Base-by-base conservation (phyloP, 1,140 invertebrate species). In the Drosophila hydei region DNA sequence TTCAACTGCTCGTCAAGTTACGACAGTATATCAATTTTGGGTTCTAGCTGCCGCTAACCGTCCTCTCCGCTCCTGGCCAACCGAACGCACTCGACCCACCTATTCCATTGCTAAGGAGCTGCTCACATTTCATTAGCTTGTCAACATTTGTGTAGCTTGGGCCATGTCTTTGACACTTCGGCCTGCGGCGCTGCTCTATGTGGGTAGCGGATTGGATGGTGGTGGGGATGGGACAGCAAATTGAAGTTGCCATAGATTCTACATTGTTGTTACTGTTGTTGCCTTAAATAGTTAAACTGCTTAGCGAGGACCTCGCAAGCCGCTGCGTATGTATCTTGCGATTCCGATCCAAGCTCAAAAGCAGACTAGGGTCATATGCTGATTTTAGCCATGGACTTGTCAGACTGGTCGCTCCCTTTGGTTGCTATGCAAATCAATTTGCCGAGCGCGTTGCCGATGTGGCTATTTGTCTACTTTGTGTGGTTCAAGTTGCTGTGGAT, bases 361-460 rank as follows among this genome's bases (percentile, higher is more conserved):
- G n/a, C 23, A 38, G 30, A 27, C 23, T 9, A 58, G 45, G 80
- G 78, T 59, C 63, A 77, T 50, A 80, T 80, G 68, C 75, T 62
- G 70, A 1, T 55, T 40, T 72, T 45, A n/a, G 25, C 19, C n/a
- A 25, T n/a, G 19, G 54, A 38, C 9, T 56, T 42, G 40, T 21
- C 1, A 27, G 38, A 38, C 19, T 51, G 73, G 19, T 23, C 48
- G 43, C 51, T 21, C 14, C 45, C 43, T 56, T 64, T 52, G 72
- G 81, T 87, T 87, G 81, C 81, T 81, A 87, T 87, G 81, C 81
- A 88, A 87, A 87, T 87, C 83, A 81, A 81, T 87, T 87, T 87
- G 14, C 47, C 59, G 1, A n/a, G 8, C 54, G 36, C 25, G 25
- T 58, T 64, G 30, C 14, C 56, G 40, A 38, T 72, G 55, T 18